These are phyloP conservation scores for Misgurnus anguillicaudatus DNA, from an alignment of 2,113 vertebrate genomes.

Conservation along the genomic window DNA sequence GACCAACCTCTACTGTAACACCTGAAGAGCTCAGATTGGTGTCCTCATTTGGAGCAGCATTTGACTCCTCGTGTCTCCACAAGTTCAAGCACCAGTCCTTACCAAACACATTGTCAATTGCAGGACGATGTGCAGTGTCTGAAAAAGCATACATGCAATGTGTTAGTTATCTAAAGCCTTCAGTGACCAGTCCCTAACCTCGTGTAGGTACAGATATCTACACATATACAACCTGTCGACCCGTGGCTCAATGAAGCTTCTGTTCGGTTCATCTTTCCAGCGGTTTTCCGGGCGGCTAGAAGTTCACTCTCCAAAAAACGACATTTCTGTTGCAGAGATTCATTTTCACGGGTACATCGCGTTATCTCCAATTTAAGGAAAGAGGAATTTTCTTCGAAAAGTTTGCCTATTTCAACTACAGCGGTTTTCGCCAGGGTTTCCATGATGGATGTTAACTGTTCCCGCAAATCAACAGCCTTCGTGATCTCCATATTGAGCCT, in stretches of 20 bases:
- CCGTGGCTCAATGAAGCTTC: neutral
- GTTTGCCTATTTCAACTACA: constrained; percentile 70
- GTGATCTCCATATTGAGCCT: constrained; percentile 44
- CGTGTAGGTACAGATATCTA: too few relatives aligned
- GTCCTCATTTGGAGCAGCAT: neutral
- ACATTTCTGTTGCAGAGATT: constrained; percentile 73
- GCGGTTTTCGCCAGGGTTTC: constrained; percentile 73
- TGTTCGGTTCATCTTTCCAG: constrained; percentile 5
- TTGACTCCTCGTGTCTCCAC: constrained; percentile 66
- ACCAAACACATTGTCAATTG: constrained; percentile 71
- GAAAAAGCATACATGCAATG: neutral
- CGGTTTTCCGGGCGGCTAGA: constrained; percentile 65
- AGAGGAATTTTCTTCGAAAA: constrained; percentile 74
- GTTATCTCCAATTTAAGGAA: constrained; percentile 73
- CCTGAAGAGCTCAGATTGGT: neutral
- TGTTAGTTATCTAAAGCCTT: too few relatives aligned
- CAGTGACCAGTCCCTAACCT: too few relatives aligned
- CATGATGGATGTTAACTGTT: constrained; percentile 69
- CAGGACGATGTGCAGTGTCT: constrained; percentile 53
- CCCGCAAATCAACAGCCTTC: constrained; percentile 64
- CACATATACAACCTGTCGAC: neutral
- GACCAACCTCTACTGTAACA: neutral
- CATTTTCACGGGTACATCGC: constrained; percentile 72
- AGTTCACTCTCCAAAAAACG: constrained; percentile 73
- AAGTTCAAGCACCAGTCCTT: constrained; percentile 77